Evolutionary conservation across 2,113 vertebrate genomes (phyloP), one percentile per base, ranked within the genome.

Genomic region (Conger conger): DNA sequence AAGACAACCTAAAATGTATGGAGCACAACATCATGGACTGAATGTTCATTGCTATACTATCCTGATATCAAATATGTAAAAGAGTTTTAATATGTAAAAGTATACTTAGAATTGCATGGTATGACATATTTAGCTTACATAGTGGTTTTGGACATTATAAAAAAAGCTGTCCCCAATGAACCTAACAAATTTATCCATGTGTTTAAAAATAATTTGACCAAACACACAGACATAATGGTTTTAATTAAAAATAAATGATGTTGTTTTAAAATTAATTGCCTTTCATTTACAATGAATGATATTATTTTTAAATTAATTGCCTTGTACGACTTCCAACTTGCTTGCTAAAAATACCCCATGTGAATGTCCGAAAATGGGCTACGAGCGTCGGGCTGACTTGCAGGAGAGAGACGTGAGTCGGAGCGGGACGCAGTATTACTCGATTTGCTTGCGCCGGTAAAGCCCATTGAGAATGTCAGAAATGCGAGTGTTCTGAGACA

Each of bases 401-500:
- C 35, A 76, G 37, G 77, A 7, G 7, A 78, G 81, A 76, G 20
- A 76, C 27, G 40, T 13, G 76, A 63, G 50, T 60, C 37, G 20
- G 76, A 82, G 68, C 53, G 18, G 33, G 35, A 57, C 45, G 33
- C 40, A 79, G 9, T 13, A 54, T 30, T 54, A 9, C 36, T 13
- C 20, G n/a, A 16, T 45, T 38, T 42, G 80, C 76, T 7, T 20
- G 20, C 8, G 60, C 45, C 13, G 40, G 84, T 86, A 38, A 0
- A 83, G 83, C 78, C 53, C 68, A 45, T 82, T 73, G 6, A 86
- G 84, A 90, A 89, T 84, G 33, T 11, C 8, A 84, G 87, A 85
- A 78, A 83, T 89, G 38, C 63, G 82, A 84, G 79, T 6, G n/a
- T 89, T 87, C 50, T 8, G 77, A 80, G 88, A 86, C 84, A 81